Evolutionary conservation across 2,113 vertebrate species (phyloP).

Genomic region (Elaphurus davidianus): DNA sequence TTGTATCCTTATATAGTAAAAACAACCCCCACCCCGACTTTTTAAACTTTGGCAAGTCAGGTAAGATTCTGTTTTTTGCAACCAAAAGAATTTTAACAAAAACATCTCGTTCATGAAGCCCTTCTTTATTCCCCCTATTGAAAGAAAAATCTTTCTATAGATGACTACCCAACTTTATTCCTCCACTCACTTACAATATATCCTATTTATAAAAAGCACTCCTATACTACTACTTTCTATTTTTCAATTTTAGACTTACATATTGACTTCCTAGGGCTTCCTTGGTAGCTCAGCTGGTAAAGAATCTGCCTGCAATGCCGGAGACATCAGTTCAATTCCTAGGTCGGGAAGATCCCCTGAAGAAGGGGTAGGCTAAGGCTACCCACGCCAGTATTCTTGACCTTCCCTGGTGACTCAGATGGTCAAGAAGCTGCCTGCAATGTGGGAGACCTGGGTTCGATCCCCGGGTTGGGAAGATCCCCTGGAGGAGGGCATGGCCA

Average conservation of each 20-base stretch:
- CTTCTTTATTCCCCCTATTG: background rate
- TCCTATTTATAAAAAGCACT: background rate
- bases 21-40: fast-evolving
- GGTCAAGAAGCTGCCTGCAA: background rate
- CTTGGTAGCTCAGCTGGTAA: background rate
- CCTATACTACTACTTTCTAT: background rate
- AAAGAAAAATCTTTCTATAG: background rate
- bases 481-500: background rate
- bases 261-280: background rate
- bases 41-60: background rate
- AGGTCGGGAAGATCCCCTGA: background rate
- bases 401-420: background rate
- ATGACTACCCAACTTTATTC: background rate
- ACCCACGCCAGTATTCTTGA: background rate
- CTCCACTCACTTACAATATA: background rate
- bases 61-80: background rate
- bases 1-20: background rate
- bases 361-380: background rate
- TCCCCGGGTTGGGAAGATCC: background rate
- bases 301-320: background rate
- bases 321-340: background rate
- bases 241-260: background rate
- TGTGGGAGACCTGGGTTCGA: background rate
- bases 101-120: background rate
- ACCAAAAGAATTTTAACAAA: background rate